Evolutionary conservation across 2,888 invertebrate genomes (phyloP).

Genomic region (Gasteruption jaculator): DNA sequence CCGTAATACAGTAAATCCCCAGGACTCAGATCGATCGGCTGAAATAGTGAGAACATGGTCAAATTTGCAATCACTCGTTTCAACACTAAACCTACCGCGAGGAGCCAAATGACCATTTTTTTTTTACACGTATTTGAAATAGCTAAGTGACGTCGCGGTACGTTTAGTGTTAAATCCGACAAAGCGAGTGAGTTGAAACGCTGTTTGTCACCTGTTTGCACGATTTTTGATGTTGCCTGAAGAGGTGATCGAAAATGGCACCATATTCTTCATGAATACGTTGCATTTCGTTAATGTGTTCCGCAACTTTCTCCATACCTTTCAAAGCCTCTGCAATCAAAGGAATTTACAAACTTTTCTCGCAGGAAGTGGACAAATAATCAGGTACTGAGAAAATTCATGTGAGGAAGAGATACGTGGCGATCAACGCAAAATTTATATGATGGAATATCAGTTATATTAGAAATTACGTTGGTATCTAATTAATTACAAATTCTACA

Average conservation of each 20-base stretch:
- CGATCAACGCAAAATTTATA: too few relatives aligned
- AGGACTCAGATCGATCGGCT: conserved; percentile 91
- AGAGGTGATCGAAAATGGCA: conserved; percentile 95
- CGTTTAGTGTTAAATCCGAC: too few relatives aligned
- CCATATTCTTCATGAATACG: conserved; percentile 99
- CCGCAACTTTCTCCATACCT: conserved; percentile 98
- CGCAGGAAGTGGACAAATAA: background rate
- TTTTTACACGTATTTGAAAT: too few relatives aligned
- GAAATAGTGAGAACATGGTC: conserved; percentile 30
- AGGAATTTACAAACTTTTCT: conserved; percentile 6
- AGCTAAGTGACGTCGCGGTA: too few relatives aligned
- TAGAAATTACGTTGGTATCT: too few relatives aligned
- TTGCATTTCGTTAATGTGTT: conserved; percentile 99
- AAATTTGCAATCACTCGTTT: too few relatives aligned
- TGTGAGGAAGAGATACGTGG: too few relatives aligned
- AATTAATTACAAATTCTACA: too few relatives aligned
- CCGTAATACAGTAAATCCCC: conserved; percentile 97
- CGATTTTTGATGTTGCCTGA: conserved; percentile 91
- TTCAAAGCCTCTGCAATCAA: conserved; percentile 88
- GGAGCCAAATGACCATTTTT: too few relatives aligned
- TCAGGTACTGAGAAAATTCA: background rate
- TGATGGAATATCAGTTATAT: too few relatives aligned
- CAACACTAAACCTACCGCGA: too few relatives aligned
- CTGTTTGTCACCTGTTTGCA: conserved; percentile 82
- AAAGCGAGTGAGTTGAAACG: too few relatives aligned